Conservation (phyloP, 2,113 vertebrate species). For the Sus scrofa region DNA sequence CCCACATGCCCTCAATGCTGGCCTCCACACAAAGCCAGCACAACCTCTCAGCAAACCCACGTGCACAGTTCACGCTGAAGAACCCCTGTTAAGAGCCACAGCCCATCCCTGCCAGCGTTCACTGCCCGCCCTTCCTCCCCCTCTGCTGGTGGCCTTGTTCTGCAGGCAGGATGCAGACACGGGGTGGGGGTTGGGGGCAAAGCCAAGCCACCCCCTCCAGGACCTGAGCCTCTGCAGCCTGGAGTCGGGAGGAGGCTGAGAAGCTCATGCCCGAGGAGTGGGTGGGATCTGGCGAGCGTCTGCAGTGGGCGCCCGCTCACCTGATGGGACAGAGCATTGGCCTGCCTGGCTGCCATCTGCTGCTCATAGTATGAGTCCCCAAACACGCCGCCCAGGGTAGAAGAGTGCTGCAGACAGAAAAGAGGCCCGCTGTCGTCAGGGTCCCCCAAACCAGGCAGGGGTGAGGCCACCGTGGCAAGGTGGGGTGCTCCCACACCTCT, state of each 20-base stretch:
- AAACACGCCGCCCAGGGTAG: constrained; percentile 96
- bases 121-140: not conserved
- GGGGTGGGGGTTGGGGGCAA: not conserved
- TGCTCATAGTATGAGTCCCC: constrained; percentile 99
- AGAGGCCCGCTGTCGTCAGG: constrained; percentile 80
- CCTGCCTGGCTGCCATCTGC: constrained; percentile 97
- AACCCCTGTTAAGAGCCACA: not conserved
- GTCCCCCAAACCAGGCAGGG: not conserved
- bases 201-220: not conserved
- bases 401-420: constrained; percentile 94
- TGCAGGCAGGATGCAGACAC: not conserved
- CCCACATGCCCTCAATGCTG: accelerated
- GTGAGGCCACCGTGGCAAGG: accelerated
- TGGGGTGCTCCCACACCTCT: not conserved
- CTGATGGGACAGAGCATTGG: constrained; percentile 98
- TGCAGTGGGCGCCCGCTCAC: constrained; percentile 86
- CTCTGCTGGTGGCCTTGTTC: not conserved
- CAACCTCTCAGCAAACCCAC: not conserved
- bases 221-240: not conserved
- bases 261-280: not conserved
- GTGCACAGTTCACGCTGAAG: not conserved
- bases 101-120: not conserved
- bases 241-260: not conserved
- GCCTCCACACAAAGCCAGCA: not conserved
- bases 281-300: not conserved